A percentile compares a stretch with the other conserved stretches of the same genome.
Conservation (phyloP, 2,797 vertebrate species). For the Ptychadena robeensis region DNA sequence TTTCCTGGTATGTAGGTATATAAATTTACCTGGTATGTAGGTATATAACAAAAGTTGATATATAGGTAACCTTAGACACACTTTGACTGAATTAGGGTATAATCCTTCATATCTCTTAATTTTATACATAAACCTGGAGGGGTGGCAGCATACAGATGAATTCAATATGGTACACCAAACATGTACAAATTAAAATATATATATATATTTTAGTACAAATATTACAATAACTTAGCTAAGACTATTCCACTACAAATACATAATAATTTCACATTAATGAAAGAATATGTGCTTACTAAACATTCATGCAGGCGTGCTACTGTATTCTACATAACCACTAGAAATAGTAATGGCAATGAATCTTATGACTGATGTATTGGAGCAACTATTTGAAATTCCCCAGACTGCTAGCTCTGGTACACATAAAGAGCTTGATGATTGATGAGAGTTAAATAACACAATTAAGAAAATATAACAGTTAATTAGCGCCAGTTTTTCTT, state of each 20-base stretch:
- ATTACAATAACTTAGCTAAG: background rate
- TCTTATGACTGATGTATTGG: background rate
- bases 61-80: too few relatives aligned
- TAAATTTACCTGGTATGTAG: too few relatives aligned
- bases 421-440: slow-evolving; percentile 62
- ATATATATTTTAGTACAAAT: background rate
- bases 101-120: too few relatives aligned
- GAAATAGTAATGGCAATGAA: background rate
- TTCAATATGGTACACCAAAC: too few relatives aligned
- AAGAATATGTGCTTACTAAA: background rate
- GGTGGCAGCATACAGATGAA: too few relatives aligned
- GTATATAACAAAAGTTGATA: too few relatives aligned
- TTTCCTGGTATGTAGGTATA: too few relatives aligned
- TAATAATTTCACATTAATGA: too few relatives aligned
- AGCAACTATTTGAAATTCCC: background rate
- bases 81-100: too few relatives aligned
- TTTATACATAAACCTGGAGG: too few relatives aligned
- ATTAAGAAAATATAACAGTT: slow-evolving; percentile 48
- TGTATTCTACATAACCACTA: background rate
- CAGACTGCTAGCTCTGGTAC: background rate
- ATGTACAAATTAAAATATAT: too few relatives aligned
- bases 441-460: slow-evolving; percentile 61
- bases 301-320: background rate
- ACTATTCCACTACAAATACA: background rate
- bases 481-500: slow-evolving; percentile 66